Conservation (phyloP, 2,797 vertebrate species). For the Florisuga fusca region DNA sequence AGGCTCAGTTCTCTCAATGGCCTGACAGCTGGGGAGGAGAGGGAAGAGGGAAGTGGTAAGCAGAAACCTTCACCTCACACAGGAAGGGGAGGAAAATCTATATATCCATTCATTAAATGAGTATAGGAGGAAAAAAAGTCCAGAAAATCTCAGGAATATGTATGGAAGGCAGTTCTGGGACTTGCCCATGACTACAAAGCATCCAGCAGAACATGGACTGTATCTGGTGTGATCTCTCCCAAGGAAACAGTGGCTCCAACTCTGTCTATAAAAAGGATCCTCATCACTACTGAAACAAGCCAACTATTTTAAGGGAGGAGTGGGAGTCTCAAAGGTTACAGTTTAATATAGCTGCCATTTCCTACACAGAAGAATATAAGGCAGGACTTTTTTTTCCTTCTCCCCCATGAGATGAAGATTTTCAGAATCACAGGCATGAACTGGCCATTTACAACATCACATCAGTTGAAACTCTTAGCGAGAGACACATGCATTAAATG, state of each 20-base stretch:
- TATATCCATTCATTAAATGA: neutral
- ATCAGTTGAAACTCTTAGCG: conserved; percentile 61
- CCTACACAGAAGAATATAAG: conserved; percentile 29
- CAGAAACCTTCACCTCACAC: neutral
- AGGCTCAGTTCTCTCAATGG: neutral
- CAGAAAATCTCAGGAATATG: neutral
- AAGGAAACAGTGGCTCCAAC: conserved; percentile 22
- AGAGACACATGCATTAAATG: conserved; percentile 66
- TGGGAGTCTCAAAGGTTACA: conserved; percentile 64
- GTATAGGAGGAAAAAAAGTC: neutral
- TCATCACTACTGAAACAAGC: conserved; percentile 43
- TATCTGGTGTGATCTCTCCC: neutral
- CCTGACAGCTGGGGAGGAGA: neutral
- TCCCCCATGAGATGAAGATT: conserved; percentile 51
- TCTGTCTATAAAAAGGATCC: conserved; percentile 16
- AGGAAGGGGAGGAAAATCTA: neutral
- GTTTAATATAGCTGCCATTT: conserved; percentile 65
- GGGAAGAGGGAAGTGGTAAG: neutral
- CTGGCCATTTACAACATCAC: conserved; percentile 52
- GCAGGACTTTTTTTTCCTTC: conserved; percentile 43
- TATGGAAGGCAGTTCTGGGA: neutral
- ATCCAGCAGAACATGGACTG: neutral
- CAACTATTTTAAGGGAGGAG: conserved; percentile 60
- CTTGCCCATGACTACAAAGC: neutral
- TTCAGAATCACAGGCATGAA: conserved; percentile 58